Conservation (phyloP, 2,888 invertebrate genomes). For the Plebejus melissa region DNA sequence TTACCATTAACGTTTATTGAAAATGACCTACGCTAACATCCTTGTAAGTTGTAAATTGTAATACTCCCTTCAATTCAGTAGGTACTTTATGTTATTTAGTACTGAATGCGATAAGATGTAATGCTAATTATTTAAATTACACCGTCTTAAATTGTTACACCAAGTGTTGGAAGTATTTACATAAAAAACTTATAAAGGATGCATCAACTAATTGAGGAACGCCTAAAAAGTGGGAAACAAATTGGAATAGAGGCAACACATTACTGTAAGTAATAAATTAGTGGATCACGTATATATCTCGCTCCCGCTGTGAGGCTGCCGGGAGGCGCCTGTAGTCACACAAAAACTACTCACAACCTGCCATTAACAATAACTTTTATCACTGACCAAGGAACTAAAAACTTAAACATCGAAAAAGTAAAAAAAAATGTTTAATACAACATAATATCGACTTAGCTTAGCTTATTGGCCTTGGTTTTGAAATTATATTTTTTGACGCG, state of each 20-base stretch:
- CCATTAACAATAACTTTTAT: conserved; percentile 64
- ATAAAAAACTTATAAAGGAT: conserved; percentile 21
- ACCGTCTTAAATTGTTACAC: background rate
- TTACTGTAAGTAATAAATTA: conserved; percentile 64
- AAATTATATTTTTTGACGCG: background rate
- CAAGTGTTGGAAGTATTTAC: background rate
- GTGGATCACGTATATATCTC: conserved; percentile 48
- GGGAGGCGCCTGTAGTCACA: conserved; percentile 61
- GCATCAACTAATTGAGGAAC: conserved; percentile 13
- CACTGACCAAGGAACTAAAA: conserved; percentile 60
- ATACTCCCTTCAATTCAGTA: background rate
- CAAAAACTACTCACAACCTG: conserved; percentile 53
- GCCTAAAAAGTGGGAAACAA: conserved; percentile 33
- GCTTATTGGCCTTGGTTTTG: background rate
- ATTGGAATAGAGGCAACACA: conserved; percentile 43
- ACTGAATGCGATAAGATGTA: background rate
- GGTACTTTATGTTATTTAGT: background rate
- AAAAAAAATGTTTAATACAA: too few relatives aligned
- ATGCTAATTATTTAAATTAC: conserved; percentile 11
- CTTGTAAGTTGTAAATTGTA: too few relatives aligned
- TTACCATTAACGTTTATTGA: background rate
- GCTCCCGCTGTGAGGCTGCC: conserved; percentile 61
- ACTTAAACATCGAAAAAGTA: conserved; percentile 38
- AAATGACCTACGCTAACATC: background rate
- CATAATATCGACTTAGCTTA: background rate